Evolutionary conservation across 2,797 vertebrate species (phyloP), one percentile per base, ranked within the genome.

Genomic region (Hipposideros larvatus): DNA sequence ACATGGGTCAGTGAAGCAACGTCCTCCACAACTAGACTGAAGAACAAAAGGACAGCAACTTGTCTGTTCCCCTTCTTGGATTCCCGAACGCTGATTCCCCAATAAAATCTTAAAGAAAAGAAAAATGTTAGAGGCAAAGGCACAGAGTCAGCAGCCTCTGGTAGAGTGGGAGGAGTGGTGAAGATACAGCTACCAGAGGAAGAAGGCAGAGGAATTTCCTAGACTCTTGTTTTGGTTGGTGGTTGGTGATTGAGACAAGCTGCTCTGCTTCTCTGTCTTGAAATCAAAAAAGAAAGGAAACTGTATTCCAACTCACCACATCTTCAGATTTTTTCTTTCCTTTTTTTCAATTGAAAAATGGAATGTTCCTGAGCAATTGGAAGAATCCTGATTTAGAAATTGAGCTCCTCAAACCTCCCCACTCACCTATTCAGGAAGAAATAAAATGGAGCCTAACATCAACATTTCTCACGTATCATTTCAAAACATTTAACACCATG

Each of bases 321-420:
- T 65, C 55, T 75, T 96, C 7, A 74, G 28, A 59, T 43, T 70
- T 88, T 71, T 61, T 55, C 43, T 90, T 51, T 80, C 10, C 15
- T n/a, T 26, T 87, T 77, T 51, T 53, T 73, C 61, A 89, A 15
- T 57, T 95, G 84, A 83, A 91, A 91, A 93, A 55, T 41, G 8
- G 75, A 83, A 75, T 65, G 6, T 31, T 9, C 43, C 78, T 61
- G 28, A 48, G 71, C 63, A 63, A 55, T 55, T 24, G 46, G 34
- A 75, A 77, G 57, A 84, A 73, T 66, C 31, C 55, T 80, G 19
- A 89, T 75, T 91, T 86, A 89, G 57, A 48, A 94, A 75, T 14
- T 24, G 48, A 91, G 88, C n/a, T 55, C 18, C 11, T 46, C 48
- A 78, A 71, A 53, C 11, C 6, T 18, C 61, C 22, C 61, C 10